Evolutionary conservation across 2,888 invertebrate genomes (phyloP), one percentile per base, ranked within the genome.

Genomic region (Yponomeuta evonymella): DNA sequence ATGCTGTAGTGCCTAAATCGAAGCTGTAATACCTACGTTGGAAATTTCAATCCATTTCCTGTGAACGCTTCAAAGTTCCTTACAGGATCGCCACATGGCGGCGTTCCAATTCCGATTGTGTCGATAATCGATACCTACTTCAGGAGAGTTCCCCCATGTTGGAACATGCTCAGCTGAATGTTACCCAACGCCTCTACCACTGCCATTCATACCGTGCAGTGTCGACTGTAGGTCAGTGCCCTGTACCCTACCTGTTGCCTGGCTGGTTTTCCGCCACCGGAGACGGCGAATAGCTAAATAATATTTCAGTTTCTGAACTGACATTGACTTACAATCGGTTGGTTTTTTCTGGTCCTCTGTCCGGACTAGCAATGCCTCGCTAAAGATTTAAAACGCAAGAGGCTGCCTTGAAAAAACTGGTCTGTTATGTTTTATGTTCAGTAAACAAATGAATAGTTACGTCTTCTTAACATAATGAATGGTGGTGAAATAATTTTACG

Each of bases 171-270:
- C 69, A 51, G 58, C 69, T 58, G 62, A 69, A 36, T 62, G 69
- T 69, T 69, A 62, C 63, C 58, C 36, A 69, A 62, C 69, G 63
- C 62, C 62, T 29, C 51, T 48, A n/a, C 48, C 6, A 62, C 36
- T 64, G 70, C 70, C 70, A 70, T 70, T 72, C 71, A 71, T 70
- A 65, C 63, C 76, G 81, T 83, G 84, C 84, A 80, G 76, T 79
- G 82, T 76, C 80, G 81, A 78, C 83, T 84, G 83, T 89, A 85
- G 91, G 91, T 91, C 91, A 90, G 84, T 91, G 91, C 89, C 90
- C 90, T 84, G 29, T 83, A 81, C 83, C 83, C 85, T 89, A 89
- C 91, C 91, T 90, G 91, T 90, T 90, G 88, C 86, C 82, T 76
- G 87, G 83, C 91, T 88, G 90, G 91, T 91, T 91, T 81, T 83